Evolutionary conservation across 92 coral and sea anemone genomes (phyloP).

Genomic region (Plumapathes pennacea): DNA sequence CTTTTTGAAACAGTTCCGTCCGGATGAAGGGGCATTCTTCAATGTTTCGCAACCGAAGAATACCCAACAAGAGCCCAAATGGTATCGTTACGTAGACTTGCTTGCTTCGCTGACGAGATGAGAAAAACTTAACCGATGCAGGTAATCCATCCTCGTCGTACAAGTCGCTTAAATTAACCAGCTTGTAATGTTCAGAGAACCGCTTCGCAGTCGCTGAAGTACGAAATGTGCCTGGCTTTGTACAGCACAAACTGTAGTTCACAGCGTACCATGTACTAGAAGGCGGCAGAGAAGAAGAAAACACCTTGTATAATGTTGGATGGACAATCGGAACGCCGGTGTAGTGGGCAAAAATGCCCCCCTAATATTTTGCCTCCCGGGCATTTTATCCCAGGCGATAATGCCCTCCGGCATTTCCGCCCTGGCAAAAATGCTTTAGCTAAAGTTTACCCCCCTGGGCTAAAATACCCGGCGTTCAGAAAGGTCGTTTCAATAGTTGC

Average conservation of each 20-base stretch:
- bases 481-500: too few species aligned
- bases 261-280: constrained; percentile 4
- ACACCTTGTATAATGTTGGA: constrained; percentile 8
- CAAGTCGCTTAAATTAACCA: constrained; percentile 4
- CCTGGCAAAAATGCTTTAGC: too few species aligned
- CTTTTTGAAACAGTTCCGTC: too few species aligned
- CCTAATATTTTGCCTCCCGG: too few species aligned
- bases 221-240: constrained; percentile 12
- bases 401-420: too few species aligned
- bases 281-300: not conserved
- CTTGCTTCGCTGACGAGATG: constrained; percentile 1
- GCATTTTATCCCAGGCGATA: too few species aligned
- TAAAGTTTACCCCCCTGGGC: too few species aligned
- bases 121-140: constrained; percentile 12
- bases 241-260: constrained; percentile 10
- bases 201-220: constrained; percentile 12
- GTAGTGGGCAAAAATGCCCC: too few species aligned
- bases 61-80: constrained; percentile 15
- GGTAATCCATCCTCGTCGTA: constrained; percentile 1
- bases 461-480: too few species aligned
- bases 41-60: constrained; percentile 6
- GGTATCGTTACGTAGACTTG: constrained; percentile 15
- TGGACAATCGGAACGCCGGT: too few species aligned
- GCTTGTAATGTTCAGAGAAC: constrained; percentile 3
- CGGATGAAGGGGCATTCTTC: constrained; percentile 13